Evolutionary conservation across 2,797 vertebrate genomes (phyloP).

Genomic region (Dryobates pubescens): DNA sequence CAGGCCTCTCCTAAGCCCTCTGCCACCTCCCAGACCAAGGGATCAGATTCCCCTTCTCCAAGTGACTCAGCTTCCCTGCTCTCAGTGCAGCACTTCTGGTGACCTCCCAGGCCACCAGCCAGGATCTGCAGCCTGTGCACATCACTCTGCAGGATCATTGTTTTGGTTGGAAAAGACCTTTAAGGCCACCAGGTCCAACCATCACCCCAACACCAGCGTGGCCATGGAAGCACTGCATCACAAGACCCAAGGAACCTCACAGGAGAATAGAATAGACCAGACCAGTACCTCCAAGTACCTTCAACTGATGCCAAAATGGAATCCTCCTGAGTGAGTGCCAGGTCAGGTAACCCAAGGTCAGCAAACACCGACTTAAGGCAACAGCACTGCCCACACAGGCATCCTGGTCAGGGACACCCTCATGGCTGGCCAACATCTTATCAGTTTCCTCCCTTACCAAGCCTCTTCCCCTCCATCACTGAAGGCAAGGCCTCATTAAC

Average conservation of each 20-base stretch:
- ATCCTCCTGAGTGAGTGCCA: not conserved
- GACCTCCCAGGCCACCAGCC: not conserved
- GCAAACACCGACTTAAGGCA: not conserved
- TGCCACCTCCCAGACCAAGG: not conserved
- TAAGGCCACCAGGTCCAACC: too few relatives aligned
- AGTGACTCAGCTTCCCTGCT: not conserved
- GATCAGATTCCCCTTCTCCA: slow-evolving; percentile 15
- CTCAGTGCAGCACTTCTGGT: not conserved
- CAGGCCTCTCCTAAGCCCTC: not conserved
- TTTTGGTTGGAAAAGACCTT: too few relatives aligned
- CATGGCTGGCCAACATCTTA: not conserved
- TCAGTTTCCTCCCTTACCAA: not conserved
- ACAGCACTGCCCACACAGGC: not conserved
- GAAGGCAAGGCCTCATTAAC: not conserved
- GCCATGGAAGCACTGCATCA: too few relatives aligned
- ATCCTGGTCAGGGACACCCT: not conserved
- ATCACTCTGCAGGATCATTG: not conserved
- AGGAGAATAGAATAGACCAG: too few relatives aligned
- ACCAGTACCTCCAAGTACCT: not conserved
- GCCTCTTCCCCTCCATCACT: not conserved
- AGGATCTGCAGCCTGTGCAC: not conserved
- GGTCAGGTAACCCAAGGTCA: not conserved
- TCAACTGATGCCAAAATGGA: not conserved
- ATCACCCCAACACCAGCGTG: too few relatives aligned
- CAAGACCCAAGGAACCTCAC: not conserved